phyloP scores from a whole-genome alignment of 2,888 invertebrate genomes.

The Scaptodrosophila latifasciaeformis region DNA sequence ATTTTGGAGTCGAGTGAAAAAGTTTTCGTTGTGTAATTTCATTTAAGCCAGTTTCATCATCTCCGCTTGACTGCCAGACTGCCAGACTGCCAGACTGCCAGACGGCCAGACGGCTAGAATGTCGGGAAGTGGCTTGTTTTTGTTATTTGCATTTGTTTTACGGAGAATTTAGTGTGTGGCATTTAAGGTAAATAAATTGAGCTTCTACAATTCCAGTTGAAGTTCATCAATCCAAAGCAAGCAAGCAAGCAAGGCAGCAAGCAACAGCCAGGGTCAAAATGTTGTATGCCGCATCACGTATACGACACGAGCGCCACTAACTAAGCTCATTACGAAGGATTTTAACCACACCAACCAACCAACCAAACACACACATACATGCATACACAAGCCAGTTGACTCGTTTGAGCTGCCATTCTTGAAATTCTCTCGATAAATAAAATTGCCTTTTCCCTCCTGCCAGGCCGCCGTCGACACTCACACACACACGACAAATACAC shows the following conservation, averaged over 20 bases:
- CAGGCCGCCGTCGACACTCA: no score
- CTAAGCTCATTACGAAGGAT: no score
- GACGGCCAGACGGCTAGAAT: background rate
- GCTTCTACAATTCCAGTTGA: slow-evolving; percentile 36
- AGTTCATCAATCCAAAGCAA: slow-evolving; percentile 47
- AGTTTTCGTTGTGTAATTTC: slow-evolving; percentile 25
- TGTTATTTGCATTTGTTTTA: no score
- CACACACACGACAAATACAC: no score
- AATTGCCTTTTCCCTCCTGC: no score
- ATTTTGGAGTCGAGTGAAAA: background rate
- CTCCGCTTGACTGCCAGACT: background rate
- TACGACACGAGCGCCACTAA: no score
- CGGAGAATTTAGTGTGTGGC: background rate
- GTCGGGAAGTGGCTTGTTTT: background rate
- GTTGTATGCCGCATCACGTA: no score
- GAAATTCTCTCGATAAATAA: no score
- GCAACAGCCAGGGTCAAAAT: no score
- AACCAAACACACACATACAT: no score
- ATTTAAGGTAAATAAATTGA: slow-evolving; percentile 50
- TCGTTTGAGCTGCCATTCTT: slow-evolving; percentile 10
- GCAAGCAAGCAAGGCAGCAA: background rate
- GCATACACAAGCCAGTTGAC: slow-evolving; percentile 3
- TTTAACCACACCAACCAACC: no score
- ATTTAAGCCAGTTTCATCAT: slow-evolving; percentile 20
- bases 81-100: background rate